Percentiles rank a stretch among this genome's conserved stretches.
phyloP scores from a whole-genome alignment of 2,113 vertebrate genomes.

The Pongo abelii region DNA sequence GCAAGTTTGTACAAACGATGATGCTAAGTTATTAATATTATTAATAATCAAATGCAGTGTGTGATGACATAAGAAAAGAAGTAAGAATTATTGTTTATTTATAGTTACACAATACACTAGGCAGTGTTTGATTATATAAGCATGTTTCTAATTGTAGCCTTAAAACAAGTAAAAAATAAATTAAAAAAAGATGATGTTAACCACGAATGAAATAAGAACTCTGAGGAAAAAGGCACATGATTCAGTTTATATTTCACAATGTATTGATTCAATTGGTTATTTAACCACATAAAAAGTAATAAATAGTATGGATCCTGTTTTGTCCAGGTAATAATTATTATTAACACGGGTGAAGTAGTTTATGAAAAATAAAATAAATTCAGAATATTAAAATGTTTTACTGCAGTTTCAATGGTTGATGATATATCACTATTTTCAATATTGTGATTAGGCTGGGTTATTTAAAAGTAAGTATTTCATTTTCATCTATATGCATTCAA shows the following conservation, averaged over 20 bases:
- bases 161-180: conserved; percentile 67
- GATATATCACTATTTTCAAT: background rate
- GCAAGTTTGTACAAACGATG: conserved; percentile 35
- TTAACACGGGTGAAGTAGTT: background rate
- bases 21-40: conserved; percentile 49
- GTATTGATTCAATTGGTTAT: conserved; percentile 65
- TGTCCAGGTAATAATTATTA: background rate
- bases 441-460: background rate
- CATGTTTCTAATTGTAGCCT: conserved; percentile 80
- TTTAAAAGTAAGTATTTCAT: background rate
- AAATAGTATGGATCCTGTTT: background rate
- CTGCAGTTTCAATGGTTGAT: background rate
- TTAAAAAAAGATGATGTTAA: conserved; percentile 60
- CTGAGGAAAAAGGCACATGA: conserved; percentile 67
- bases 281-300: conserved; percentile 48
- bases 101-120: conserved; percentile 51
- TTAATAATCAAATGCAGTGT: conserved; percentile 63
- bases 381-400: background rate
- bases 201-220: conserved; percentile 77
- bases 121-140: conserved; percentile 75
- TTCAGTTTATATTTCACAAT: conserved; percentile 64
- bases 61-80: conserved; percentile 48
- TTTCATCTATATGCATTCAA: background rate
- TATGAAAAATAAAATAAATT: too few species aligned
- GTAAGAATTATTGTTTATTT: conserved; percentile 33